Evolutionary conservation across 2,888 invertebrate species (phyloP).

Genomic region (Tubiluchus corallicola): DNA sequence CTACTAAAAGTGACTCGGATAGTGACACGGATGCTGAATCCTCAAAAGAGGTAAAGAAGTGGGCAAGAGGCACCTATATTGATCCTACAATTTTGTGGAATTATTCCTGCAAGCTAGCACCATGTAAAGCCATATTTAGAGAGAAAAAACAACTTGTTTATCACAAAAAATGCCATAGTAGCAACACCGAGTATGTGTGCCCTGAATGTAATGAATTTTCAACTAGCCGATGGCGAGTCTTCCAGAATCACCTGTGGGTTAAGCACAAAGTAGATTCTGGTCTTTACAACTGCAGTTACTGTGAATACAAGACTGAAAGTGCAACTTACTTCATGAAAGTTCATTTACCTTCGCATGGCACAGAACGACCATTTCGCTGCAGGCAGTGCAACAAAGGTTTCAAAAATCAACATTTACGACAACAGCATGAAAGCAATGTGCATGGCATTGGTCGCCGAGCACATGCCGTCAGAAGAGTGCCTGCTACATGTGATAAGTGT

Average conservation of each 20-base stretch:
- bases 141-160: not conserved
- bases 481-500: not conserved
- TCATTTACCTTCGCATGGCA: not conserved
- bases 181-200: not conserved
- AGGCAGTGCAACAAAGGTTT: not conserved
- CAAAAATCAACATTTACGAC: not conserved
- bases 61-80: not conserved
- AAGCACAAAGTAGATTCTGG: constrained; percentile 1
- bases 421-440: not conserved
- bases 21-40: too few species aligned
- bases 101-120: not conserved
- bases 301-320: not conserved
- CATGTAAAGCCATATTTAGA: not conserved
- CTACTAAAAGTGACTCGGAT: too few species aligned
- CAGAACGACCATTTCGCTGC: not conserved
- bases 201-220: not conserved
- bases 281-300: not conserved
- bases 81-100: not conserved
- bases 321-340: not conserved
- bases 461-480: not conserved
- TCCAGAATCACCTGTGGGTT: constrained; percentile 1
- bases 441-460: not conserved
- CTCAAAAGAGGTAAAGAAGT: too few species aligned
- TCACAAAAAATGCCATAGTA: constrained; percentile 1
- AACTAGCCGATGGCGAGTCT: not conserved